phyloP scores from a whole-genome alignment of 2,113 vertebrate species.

The Oryzias curvinotus region DNA sequence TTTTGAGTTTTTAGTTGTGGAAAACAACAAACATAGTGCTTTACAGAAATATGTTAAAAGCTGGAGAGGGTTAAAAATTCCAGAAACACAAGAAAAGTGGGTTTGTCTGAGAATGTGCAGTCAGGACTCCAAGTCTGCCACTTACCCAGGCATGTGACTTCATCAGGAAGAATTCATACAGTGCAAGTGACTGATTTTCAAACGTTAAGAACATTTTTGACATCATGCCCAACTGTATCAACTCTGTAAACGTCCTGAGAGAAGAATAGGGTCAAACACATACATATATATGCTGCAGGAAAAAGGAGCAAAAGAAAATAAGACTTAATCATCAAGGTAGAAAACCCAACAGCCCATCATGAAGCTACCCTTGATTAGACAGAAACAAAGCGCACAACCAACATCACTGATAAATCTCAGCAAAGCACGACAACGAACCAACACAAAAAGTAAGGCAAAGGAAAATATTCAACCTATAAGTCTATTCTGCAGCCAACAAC shows the following conservation, averaged over 20 bases:
- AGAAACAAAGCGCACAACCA: constrained; percentile 18
- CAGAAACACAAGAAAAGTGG: constrained; percentile 29
- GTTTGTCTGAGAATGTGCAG: constrained; percentile 39
- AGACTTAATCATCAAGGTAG: background rate
- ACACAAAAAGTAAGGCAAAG: background rate
- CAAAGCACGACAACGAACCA: constrained; percentile 14
- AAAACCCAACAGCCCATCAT: background rate
- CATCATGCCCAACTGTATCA: background rate
- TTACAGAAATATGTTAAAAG: constrained; percentile 7
- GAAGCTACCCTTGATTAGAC: constrained; percentile 6
- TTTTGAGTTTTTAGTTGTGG: background rate
- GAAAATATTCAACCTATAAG: background rate
- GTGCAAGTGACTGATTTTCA: background rate
- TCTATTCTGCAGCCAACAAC: background rate
- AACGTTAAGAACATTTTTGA: constrained; percentile 3
- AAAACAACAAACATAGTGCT: background rate
- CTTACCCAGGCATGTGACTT: constrained; percentile 41
- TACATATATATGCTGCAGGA: constrained; percentile 7
- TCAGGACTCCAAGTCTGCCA: constrained; percentile 33
- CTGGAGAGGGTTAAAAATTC: constrained; percentile 35
- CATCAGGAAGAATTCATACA: constrained; percentile 13
- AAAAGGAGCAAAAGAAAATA: constrained; percentile 13
- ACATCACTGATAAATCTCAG: constrained; percentile 11
- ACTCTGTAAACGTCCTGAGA: constrained; percentile 26
- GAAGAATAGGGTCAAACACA: background rate